phyloP scores from a whole-genome alignment of 2,113 vertebrate genomes.

The Lepisosteus osseus region DNA sequence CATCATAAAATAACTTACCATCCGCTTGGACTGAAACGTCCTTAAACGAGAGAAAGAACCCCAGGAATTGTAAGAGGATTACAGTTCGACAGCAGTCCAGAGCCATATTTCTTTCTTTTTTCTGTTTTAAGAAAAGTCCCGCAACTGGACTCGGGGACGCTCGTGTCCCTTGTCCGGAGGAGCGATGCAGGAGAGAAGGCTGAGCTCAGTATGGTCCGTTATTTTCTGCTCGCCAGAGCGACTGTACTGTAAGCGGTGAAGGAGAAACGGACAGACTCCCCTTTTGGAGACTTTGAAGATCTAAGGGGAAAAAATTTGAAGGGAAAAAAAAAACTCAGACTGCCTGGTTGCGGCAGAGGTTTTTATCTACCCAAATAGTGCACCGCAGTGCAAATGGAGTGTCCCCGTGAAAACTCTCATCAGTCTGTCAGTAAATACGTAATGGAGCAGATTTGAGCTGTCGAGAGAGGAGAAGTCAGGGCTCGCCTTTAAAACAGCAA shows the following conservation, averaged over 20 bases:
- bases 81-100: conserved; percentile 23
- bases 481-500: conserved; percentile 25
- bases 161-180: conserved; percentile 25
- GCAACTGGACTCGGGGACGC: conserved; percentile 30
- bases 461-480: conserved; percentile 26
- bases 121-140: conserved; percentile 24
- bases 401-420: conserved; percentile 75
- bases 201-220: conserved; percentile 23
- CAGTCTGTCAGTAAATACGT: conserved; percentile 65
- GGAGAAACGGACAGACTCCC: conserved; percentile 18
- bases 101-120: conserved; percentile 50
- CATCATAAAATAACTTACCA: conserved; percentile 58
- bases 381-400: conserved; percentile 58
- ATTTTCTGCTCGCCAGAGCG: conserved; percentile 31
- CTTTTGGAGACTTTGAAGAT: conserved; percentile 32
- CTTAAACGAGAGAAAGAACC: conserved; percentile 58
- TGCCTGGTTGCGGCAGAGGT: conserved; percentile 51
- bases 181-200: conserved; percentile 29
- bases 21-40: conserved; percentile 62
- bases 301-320: conserved; percentile 24
- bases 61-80: conserved; percentile 51
- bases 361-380: conserved; percentile 63
- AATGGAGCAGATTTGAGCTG: conserved; percentile 49
- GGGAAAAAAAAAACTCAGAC: conserved; percentile 41
- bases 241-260: conserved; percentile 35